Base-by-base conservation (phyloP, 1,140 invertebrate genomes). In the Halyomorpha halys region DNA sequence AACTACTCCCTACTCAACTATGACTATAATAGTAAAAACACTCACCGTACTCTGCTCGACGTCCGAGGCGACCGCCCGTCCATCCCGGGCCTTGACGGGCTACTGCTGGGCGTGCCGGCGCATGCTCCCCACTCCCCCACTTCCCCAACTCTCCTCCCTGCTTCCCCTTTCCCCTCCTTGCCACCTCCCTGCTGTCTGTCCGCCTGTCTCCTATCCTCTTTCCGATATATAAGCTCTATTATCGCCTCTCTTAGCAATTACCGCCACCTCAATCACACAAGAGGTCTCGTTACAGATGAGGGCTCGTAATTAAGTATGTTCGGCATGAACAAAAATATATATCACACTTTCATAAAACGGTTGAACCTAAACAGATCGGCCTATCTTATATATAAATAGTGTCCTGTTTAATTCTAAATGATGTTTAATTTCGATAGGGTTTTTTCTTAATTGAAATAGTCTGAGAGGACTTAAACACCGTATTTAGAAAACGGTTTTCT, bases 51-150 rank as follows among this genome's bases (percentile, higher is more conserved):
- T 15, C 18, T 23, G 53, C 18, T 23, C 15, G 19, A 23, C 18
- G 53, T 25, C 53, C 53, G 53, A 23, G 53, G 18, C 53, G 53
- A 19, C 23, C 19, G 53, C 53, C 53, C 53, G 53, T 25, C 53
- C 53, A 56, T 56, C 23, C 53, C 53, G 53, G 53, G 18, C 21
- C 23, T 56, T 23, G 53, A 56, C 53, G 53, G 53, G 53, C 53
- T 56, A 56, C 53, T 56, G 53, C 23, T 56, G 53, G 53, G 53
- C 23, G 53, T 56, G 53, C 18, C 53, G 18, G 53, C 53, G 53
- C 53, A 56, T 56, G 53, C 53, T 56, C 18, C 21, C 14, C 53
- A 25, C 23, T 15, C 14, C 53, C 53, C 18, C 23, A 11, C 53
- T 6, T 23, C 53, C 53, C 53, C n/a, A n/a, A n/a, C n/a, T n/a